Base-by-base conservation (phyloP, 1,140 invertebrate genomes). In the Drosophila takahashii region DNA sequence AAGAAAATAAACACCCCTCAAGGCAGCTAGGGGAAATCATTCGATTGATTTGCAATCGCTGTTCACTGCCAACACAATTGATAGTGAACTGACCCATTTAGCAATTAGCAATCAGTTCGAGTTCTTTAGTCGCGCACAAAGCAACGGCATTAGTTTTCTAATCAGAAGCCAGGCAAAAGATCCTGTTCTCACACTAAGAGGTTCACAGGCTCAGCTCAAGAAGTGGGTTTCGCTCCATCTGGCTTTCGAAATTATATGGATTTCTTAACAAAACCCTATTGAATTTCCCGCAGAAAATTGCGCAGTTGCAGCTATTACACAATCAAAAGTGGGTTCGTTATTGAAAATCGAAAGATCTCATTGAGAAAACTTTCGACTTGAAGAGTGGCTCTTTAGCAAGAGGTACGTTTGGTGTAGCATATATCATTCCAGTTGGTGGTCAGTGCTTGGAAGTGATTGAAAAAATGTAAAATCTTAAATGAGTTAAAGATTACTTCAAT, bases 41-140 rank as follows among this genome's bases (percentile, higher is more conserved):
- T 89, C 79, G 84, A 87, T 81, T 72, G 62, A 60, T 59, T 60
- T 48, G 53, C 67, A 64, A 86, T 85, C 66, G 80, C 27, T 77
- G 18, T 64, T 47, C 47, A 65, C 64, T 81, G 66, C 45, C 75
- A 81, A 66, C 61, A 54, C 64, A 89, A 72, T 80, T 84, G 66
- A 84, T 87, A 87, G 86, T 69, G 66, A 90, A 89, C 64, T 89
- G 84, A 89, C 84, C 84, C 84, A 89, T 89, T 89, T 86, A 52
- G 58, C 51, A 10, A 70, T 89, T 42, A 27, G 27, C 52, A 39
- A 16, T 67, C 80, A 89, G 84, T 89, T 67, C 80, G 73, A 89
- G 67, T 89, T 80, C 50, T 80, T 47, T 71, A 77, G 76, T 89
- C 77, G 84, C 84, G 51, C 57, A 57, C 27, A 64, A 62, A 90